Base-by-base conservation (phyloP, 2,888 invertebrate genomes). In the Pheosia tremula region DNA sequence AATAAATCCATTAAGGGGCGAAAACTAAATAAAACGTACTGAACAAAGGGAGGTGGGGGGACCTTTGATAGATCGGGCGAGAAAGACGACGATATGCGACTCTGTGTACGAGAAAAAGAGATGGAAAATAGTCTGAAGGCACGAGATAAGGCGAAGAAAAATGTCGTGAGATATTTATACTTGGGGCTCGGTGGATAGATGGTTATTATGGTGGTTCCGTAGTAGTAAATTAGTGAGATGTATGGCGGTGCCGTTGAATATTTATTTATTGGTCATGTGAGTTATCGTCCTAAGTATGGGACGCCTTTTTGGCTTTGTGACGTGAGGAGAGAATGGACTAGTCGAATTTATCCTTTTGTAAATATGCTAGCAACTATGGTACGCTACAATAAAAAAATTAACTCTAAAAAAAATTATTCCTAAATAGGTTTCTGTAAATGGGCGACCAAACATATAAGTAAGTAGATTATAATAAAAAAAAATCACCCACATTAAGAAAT, bases 151-250 rank as follows among this genome's bases (percentile, higher is more conserved):
- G 84, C 83, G 76, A 88, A 90, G 93, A 93, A 93, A 93, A 93
- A 93, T 93, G 92, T 91, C 91, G 82, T 84, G 72, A 83, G 89
- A 90, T 92, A 91, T 91, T 90, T 90, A 89, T 89, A 83, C 86
- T 78, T 81, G 74, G 89, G 88, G 85, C 80, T 74, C 82, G 72
- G 61, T 79, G 84, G 83, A 92, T 90, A 89, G 88, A 92, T 91
- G 87, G 90, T 89, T 91, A 89, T 90, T 91, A 91, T 87, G 84
- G 91, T 55, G 91, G 90, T 87, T 83, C 86, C 81, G 87, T 79
- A 82, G 87, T 84, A 87, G 86, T 92, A 91, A 93, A 92, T 93
- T 93, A 93, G 92, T 93, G 86, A 91, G 93, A 93, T 88, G 82
- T 91, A 93, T 89, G 84, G 85, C 78, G 68, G 61, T 61, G 68